These are phyloP conservation scores for Polypterus senegalus DNA, from an alignment of 2,113 vertebrate genomes.

Conservation along the genomic window DNA sequence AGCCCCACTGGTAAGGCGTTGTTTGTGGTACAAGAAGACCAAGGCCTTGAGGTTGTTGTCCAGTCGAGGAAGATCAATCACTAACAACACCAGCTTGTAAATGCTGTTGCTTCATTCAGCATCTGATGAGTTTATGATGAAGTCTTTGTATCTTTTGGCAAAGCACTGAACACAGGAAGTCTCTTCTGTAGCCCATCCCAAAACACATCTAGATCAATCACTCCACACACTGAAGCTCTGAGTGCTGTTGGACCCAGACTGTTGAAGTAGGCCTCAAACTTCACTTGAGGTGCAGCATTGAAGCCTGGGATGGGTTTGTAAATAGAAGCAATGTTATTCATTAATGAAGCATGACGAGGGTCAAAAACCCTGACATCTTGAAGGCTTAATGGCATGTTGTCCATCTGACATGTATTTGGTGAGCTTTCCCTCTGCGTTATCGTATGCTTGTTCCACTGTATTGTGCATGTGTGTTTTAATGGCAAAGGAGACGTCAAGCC, in stretches of 20 bases:
- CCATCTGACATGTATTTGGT: constrained; percentile 6
- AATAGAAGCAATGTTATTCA: too few species aligned
- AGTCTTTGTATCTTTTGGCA: constrained; percentile 7
- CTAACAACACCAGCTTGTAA: constrained; percentile 15
- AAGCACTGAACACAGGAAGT: constrained; percentile 9
- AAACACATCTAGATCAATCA: constrained; percentile 12
- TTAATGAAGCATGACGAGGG: too few species aligned
- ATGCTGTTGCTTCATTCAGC: constrained; percentile 16
- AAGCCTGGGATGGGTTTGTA: not conserved
- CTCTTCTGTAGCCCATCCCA: constrained; percentile 11
- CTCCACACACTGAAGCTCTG: constrained; percentile 7
- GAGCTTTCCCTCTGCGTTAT: constrained; percentile 5
- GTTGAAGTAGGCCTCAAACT: not conserved
- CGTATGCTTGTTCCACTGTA: too few species aligned
- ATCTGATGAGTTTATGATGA: constrained; percentile 13
- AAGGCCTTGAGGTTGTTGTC: too few species aligned
- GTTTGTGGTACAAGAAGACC: not conserved
- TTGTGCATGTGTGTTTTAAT: too few species aligned
- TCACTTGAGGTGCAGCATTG: not conserved
- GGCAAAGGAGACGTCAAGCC: not conserved
- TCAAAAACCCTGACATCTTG: too few species aligned
- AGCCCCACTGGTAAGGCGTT: not conserved
- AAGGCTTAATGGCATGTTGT: constrained; percentile 9
- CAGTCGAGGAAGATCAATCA: too few species aligned
- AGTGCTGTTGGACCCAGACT: constrained; percentile 14